Percentiles rank a stretch among this genome's conserved stretches.
Evolutionary conservation across 2,888 invertebrate species (phyloP).

Genomic region (Ferrisia virgata): DNA sequence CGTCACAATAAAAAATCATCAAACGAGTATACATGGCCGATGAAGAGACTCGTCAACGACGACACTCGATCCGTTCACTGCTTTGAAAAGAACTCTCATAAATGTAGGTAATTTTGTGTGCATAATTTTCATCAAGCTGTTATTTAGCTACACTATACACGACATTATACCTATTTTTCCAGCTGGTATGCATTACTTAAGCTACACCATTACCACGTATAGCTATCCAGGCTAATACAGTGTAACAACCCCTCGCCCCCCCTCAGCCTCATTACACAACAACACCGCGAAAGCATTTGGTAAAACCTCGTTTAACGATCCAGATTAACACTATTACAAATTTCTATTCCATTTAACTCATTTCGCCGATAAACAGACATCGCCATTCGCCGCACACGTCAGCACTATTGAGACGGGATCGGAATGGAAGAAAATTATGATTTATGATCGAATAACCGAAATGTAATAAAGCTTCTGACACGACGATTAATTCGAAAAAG

Average conservation of each 20-base stretch:
- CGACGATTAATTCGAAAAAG: conserved; percentile 15
- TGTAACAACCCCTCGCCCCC: no score
- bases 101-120: not conserved
- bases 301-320: not conserved
- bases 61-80: not conserved
- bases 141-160: not conserved
- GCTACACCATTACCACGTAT: not conserved
- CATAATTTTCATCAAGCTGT: not conserved
- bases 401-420: not conserved
- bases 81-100: not conserved
- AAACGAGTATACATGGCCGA: no score
- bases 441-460: conserved; percentile 9
- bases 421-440: not conserved
- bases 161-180: no score
- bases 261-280: no score
- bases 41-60: not conserved
- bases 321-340: conserved; percentile 23
- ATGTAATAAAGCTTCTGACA: conserved; percentile 7
- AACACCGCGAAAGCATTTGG: not conserved
- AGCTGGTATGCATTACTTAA: not conserved
- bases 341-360: conserved; percentile 28
- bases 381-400: not conserved
- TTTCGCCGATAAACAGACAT: not conserved
- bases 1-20: no score
- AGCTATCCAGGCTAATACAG: no score